Evolutionary conservation across 2,797 vertebrate genomes (phyloP), one percentile per base, ranked within the genome.

Genomic region (Gobio occitaniae): DNA sequence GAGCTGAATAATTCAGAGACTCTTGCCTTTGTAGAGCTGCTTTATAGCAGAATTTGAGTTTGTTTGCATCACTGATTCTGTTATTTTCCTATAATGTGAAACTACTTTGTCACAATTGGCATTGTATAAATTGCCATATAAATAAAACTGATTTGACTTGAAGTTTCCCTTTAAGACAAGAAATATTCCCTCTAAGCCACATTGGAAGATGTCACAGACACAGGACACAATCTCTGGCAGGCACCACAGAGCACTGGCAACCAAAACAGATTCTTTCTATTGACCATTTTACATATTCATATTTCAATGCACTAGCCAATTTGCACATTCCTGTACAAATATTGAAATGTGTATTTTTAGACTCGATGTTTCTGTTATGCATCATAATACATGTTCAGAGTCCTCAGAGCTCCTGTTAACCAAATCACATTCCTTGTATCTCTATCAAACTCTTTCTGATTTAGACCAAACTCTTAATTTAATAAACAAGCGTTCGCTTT

Each of bases 391-490:
- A 41, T 56, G 36, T 76, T 56, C 54, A 44, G 21, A 78, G n/a
- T 9, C 1, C 38, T 61, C 54, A 78, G 56, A 16, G 7, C 32
- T 41, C 19, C 11, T 56, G 52, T 59, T 41, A 56, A 59, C 36
- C 32, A 59, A 41, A 59, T 59, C 52, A 56, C 7, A n/a, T 56
- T 56, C 12, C 21, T 61, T 59, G 54, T 61, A 44, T 59, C 47
- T n/a, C 15, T 78, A 44, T 29, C 11, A 63, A 78, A 44, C 75
- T 25, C 75, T 25, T 44, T 77, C 56, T 63, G 38, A 29, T 44
- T 41, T 63, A 56, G n/a, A 47, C 56, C 56, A 61, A 78, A 63
- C 21, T n/a, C 36, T 80, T 32, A 19, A 36, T 79, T 79, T 66
- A 21, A 68, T 36, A 68, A 80, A 80, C 78, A 68, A 52, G 47